Percentiles rank a stretch among this genome's conserved stretches.
phyloP scores from a whole-genome alignment of 2,888 invertebrate genomes.

The Allophyes oxyacanthae region DNA sequence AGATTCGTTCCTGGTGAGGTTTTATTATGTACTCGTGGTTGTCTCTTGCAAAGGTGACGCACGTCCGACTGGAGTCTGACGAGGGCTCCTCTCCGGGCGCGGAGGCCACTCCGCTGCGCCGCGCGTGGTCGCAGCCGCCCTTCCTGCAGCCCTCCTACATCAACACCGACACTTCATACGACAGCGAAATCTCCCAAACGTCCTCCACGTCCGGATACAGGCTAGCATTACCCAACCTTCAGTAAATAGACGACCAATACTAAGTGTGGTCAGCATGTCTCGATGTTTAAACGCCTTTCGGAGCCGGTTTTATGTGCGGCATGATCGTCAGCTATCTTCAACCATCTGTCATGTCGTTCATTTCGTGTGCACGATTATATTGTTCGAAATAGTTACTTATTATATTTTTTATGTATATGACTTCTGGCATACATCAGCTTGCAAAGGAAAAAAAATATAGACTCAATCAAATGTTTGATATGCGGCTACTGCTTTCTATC shows the following conservation, averaged over 20 bases:
- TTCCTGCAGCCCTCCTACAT: conserved; percentile 68
- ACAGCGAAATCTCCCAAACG: conserved; percentile 94
- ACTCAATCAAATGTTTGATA: no score
- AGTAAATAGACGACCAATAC: conserved; percentile 59
- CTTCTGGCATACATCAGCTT: no score
- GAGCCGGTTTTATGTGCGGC: conserved; percentile 46
- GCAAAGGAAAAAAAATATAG: no score
- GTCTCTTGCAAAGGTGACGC: conserved; percentile 59
- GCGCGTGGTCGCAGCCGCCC: conserved; percentile 81
- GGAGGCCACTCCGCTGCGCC: conserved; percentile 72
- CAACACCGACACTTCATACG: conserved; percentile 93
- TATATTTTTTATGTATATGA: conserved; percentile 1
- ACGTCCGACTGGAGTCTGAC: conserved; percentile 79
- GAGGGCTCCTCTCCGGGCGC: conserved; percentile 79
- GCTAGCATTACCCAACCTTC: conserved; percentile 77
- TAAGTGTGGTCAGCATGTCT: conserved; percentile 53
- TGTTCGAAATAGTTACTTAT: conserved; percentile 1
- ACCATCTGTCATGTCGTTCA: not conserved
- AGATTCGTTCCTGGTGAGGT: no score
- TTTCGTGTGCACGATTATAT: conserved; percentile 34
- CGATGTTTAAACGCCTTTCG: conserved; percentile 49
- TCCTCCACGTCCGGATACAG: conserved; percentile 97
- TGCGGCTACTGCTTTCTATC: no score
- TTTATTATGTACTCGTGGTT: no score
- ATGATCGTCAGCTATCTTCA: conserved; percentile 32